phyloP scores from a whole-genome alignment of 2,888 invertebrate species.

The Dermolepida albohirtum region DNA sequence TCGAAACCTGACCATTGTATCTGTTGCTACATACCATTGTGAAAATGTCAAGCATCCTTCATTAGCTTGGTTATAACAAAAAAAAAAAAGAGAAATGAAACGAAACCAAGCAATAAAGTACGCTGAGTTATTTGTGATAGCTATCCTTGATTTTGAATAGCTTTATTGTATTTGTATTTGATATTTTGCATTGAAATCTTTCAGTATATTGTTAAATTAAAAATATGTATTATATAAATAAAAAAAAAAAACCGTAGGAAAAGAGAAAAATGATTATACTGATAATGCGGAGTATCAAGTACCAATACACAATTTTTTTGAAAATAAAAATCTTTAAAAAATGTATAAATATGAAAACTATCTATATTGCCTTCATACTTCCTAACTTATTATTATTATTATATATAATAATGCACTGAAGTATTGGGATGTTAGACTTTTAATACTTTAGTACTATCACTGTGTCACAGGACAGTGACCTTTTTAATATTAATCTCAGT shows the following conservation, averaged over 20 bases:
- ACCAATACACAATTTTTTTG: conserved; percentile 54
- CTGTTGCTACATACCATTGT: conserved; percentile 55
- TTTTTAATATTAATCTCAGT: conserved; percentile 64
- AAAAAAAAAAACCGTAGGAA: background rate
- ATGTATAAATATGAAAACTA: conserved; percentile 64
- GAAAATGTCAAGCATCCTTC: conserved; percentile 60
- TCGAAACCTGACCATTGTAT: conserved; percentile 50
- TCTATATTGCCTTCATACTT: conserved; percentile 67
- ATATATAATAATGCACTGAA: conserved; percentile 66
- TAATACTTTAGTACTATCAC: conserved; percentile 67
- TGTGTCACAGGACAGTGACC: conserved; percentile 61
- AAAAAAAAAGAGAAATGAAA: conserved; percentile 23
- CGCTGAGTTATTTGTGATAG: conserved; percentile 63
- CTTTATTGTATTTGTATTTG: conserved; percentile 57
- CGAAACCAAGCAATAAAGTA: conserved; percentile 49
- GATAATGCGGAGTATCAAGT: conserved; percentile 48
- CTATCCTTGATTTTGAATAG: conserved; percentile 61
- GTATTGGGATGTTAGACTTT: conserved; percentile 67
- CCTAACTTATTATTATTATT: conserved; percentile 64
- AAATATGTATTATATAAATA: conserved; percentile 17
- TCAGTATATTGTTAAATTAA: conserved; percentile 16
- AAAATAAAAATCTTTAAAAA: conserved; percentile 57
- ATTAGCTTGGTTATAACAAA: conserved; percentile 53
- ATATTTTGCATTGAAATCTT: conserved; percentile 49
- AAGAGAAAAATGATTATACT: conserved; percentile 19